A percentile compares a stretch with the other conserved stretches of the same genome.
Conservation (phyloP, 2,888 invertebrate genomes). For the Nemotelus pantherinus region DNA sequence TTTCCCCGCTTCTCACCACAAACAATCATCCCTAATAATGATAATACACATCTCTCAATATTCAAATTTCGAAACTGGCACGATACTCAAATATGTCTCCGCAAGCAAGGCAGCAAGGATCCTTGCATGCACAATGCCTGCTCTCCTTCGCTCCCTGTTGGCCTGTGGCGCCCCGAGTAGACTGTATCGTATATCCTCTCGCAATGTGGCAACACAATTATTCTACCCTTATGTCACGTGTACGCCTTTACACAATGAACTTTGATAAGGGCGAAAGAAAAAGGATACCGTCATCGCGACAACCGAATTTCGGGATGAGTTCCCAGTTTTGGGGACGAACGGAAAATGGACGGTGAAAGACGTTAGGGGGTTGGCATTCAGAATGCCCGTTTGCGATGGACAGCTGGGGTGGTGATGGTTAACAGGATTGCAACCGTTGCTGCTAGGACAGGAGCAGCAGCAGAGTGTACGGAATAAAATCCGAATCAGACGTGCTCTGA, state of each 20-base stretch:
- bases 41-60: slow-evolving; percentile 43
- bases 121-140: neutral
- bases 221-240: slow-evolving; percentile 46
- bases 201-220: slow-evolving; percentile 44
- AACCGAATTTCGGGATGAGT: slow-evolving; percentile 32
- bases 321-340: neutral
- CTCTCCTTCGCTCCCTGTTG: neutral
- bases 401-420: slow-evolving; percentile 19
- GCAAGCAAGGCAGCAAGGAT: neutral
- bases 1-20: slow-evolving; percentile 27
- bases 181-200: slow-evolving; percentile 39
- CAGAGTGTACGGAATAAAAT: slow-evolving; percentile 21
- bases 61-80: slow-evolving; percentile 40
- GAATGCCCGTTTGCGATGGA: slow-evolving; percentile 20
- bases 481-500: slow-evolving; percentile 23
- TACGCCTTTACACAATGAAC: slow-evolving; percentile 43
- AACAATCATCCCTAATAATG: slow-evolving; percentile 45
- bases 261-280: slow-evolving; percentile 44
- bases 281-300: slow-evolving; percentile 40
- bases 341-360: slow-evolving; percentile 15
- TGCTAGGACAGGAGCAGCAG: too few relatives aligned
- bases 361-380: slow-evolving; percentile 4
- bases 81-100: slow-evolving; percentile 32
- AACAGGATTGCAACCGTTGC: slow-evolving; percentile 4
- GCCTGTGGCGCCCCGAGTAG: slow-evolving; percentile 3